phyloP scores from a whole-genome alignment of 2,888 invertebrate genomes.

The Sphaerophoria rueppellii region DNA sequence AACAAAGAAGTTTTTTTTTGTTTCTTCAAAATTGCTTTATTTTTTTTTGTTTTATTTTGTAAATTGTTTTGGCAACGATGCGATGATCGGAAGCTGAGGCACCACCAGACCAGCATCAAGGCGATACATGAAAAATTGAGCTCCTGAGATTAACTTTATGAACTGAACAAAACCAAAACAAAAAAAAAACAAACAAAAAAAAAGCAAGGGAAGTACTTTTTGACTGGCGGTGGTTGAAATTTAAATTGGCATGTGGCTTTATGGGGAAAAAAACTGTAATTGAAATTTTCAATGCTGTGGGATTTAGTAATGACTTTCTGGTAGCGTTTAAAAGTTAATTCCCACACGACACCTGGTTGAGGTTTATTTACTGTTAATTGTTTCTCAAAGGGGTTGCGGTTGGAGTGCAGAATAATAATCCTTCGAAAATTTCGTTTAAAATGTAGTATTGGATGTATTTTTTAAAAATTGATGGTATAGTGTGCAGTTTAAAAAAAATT shows the following conservation, averaged over 20 bases:
- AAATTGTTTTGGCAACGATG: conserved; percentile 34
- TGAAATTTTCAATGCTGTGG: conserved; percentile 35
- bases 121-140: conserved; percentile 27
- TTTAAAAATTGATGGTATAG: too few species aligned
- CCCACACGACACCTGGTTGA: conserved; percentile 12
- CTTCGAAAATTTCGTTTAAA: too few species aligned
- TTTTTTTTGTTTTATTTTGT: conserved; percentile 24
- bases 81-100: background rate
- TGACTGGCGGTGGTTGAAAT: conserved; percentile 40
- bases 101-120: background rate
- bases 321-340: conserved; percentile 4
- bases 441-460: too few species aligned
- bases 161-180: conserved; percentile 18
- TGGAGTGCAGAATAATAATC: background rate
- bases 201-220: conserved; percentile 27
- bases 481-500: too few species aligned
- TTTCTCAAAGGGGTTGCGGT: background rate
- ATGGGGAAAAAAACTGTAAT: conserved; percentile 32
- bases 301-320: conserved; percentile 23
- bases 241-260: conserved; percentile 40
- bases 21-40: conserved; percentile 20
- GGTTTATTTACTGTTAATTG: conserved; percentile 2
- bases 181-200: conserved; percentile 23
- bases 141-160: conserved; percentile 50
- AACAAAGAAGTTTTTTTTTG: conserved; percentile 57